Conservation (phyloP, 2,888 invertebrate genomes). For the Cantharis rufa region DNA sequence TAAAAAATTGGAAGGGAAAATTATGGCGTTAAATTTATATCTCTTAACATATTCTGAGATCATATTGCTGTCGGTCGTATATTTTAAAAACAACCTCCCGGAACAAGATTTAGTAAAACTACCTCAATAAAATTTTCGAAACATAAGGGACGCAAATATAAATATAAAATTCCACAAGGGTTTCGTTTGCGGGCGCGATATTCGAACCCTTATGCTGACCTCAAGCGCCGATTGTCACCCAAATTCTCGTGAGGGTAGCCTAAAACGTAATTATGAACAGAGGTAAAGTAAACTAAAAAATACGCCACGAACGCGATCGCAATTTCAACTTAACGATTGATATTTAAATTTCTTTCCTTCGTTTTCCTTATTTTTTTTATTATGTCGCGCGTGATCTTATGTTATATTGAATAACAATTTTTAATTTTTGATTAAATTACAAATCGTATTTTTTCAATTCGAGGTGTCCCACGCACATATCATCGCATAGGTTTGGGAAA, state of each 20-base stretch:
- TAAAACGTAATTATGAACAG: slow-evolving; percentile 28
- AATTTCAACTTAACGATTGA: slow-evolving; percentile 27
- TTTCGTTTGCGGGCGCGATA: slow-evolving; percentile 24
- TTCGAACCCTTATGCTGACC: slow-evolving; percentile 12
- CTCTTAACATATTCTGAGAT: slow-evolving; percentile 1
- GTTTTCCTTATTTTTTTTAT: neutral
- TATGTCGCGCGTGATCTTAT: neutral
- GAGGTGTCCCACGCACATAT: neutral
- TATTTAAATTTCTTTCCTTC: slow-evolving; percentile 26
- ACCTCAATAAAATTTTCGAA: slow-evolving; percentile 25
- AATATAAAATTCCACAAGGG: slow-evolving; percentile 28
- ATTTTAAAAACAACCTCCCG: slow-evolving; percentile 4
- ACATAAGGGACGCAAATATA: slow-evolving; percentile 29
- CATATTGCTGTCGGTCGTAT: neutral
- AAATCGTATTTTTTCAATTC: neutral
- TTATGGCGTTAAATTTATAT: neutral
- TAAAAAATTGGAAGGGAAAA: neutral
- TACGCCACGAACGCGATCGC: slow-evolving; percentile 24
- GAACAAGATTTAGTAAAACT: slow-evolving; percentile 19
- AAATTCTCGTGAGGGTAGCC: slow-evolving; percentile 24
- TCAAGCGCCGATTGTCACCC: slow-evolving; percentile 25
- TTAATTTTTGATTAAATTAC: slow-evolving; percentile 7
- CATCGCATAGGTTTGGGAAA: neutral
- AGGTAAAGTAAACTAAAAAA: slow-evolving; percentile 23
- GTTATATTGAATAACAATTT: slow-evolving; percentile 15